Base-by-base conservation (phyloP, 2,888 invertebrate genomes). In the Kryphioiulus occultus region DNA sequence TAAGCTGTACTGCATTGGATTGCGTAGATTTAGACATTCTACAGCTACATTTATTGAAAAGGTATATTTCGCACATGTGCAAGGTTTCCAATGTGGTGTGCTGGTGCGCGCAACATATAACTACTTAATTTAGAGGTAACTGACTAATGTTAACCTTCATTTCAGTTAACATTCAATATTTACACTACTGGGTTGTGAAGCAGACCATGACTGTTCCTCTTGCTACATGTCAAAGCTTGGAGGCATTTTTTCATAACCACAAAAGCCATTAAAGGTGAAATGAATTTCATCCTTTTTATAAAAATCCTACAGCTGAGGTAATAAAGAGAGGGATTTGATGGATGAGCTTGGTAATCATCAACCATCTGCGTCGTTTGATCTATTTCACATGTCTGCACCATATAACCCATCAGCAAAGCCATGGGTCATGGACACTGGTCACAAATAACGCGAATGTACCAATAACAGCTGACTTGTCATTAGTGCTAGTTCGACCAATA, bases 321-420 rank as follows among this genome's bases (percentile, higher is more conserved):
- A 22, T 22, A 68, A 68, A 68, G 26, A 68, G 12, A 68, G 59
- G 68, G 12, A 19, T 59, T 22, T 68, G 68, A 68, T 68, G 68
- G 68, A 68, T 68, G 26, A 68, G 68, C 68, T 68, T 26, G 68
- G 26, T 68, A 68, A 68, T 68, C 68, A 26, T n/a, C 26, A 68
- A 68, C 4, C 68, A 68, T 68, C 53, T 59, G n/a, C 5, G 19
- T 59, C 53, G 53, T 59, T 59, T 59, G 53, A n/a, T 59, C 19
- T 17, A 9, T 59, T n/a, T 59, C n/a, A n/a, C 19, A 59, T 59
- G 53, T n/a, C 53, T 59, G 53, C 0, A 59, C 19, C 53, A 1
- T 59, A 59, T 59, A n/a, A 19, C n/a, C 17, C 19, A 59, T 59
- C 5, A 59, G n/a, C 68, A 68, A 1, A 68, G 68, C 26, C 10